phyloP scores from a whole-genome alignment of 2,888 invertebrate species.

The Cheiracanthium punctorium region DNA sequence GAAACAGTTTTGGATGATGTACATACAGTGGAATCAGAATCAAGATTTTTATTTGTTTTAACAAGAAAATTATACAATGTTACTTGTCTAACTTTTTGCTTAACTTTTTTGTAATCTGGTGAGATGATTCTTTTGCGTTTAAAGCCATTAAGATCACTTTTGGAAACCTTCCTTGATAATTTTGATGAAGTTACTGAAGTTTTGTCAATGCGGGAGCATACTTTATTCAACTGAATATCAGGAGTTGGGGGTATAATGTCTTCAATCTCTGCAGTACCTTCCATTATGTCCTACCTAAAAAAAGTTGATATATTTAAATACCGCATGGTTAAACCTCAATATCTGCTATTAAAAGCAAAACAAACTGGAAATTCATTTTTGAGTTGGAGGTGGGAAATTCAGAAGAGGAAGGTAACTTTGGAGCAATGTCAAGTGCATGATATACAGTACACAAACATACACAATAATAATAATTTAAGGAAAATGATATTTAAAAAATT shows the following conservation, averaged over 20 bases:
- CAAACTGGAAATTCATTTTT: no score
- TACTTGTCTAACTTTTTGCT: slow-evolving; percentile 48
- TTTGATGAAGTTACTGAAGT: not conserved
- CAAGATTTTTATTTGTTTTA: slow-evolving; percentile 13
- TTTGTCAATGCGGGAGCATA: not conserved
- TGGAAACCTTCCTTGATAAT: not conserved
- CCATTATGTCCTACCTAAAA: not conserved
- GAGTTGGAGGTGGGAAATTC: no score
- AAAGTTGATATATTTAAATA: not conserved
- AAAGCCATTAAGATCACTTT: not conserved
- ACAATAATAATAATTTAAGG: no score
- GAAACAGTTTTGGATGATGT: not conserved
- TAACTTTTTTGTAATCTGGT: slow-evolving; percentile 51
- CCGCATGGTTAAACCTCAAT: no score
- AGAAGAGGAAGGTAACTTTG: no score
- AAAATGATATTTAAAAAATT: no score
- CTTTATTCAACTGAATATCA: slow-evolving; percentile 7
- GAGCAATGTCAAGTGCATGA: no score
- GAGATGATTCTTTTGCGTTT: slow-evolving; percentile 48
- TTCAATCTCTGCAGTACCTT: slow-evolving; percentile 21
- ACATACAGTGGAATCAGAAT: not conserved
- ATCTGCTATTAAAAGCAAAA: no score
- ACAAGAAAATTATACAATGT: slow-evolving; percentile 39
- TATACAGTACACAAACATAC: no score
- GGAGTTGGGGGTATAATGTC: slow-evolving; percentile 59